Base-by-base conservation (phyloP, 2,113 vertebrate species). In the Pungitius pungitius region DNA sequence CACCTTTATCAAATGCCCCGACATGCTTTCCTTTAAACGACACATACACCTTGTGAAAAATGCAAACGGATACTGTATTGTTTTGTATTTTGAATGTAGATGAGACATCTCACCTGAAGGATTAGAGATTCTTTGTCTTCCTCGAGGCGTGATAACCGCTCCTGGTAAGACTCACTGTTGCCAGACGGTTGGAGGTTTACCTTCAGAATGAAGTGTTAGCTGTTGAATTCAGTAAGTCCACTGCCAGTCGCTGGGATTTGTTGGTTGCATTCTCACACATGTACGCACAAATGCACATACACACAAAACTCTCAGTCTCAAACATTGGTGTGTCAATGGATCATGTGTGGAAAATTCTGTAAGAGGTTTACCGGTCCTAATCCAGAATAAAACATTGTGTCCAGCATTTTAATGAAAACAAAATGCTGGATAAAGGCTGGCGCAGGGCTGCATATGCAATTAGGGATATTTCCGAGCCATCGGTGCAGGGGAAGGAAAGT, bases 121-220 rank as follows among this genome's bases (percentile, higher is more conserved):
- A 98, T 96, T 61, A 99, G 94, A 0, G 97, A 99, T 80, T 99
- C 97, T 90, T 99, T 99, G 91, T 99, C 97, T 55, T 96, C 97
- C 91, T 99, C 98, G 93, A 99, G 92, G 83, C 97, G 95, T 64
- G 95, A 93, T 92, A 99, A 64, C 40, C 97, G 94, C 72, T 99
- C 96, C 84, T 96, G 96, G 75, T 97, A 97, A 61, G 95, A 97
- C 89, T 98, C 97, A 90, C 94, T 95, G 86, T 89, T 95, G 69
- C 87, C 83, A 56, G 94, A 78, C 62, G 93, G 67, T 51, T 92
- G 94, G 60, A 92, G 92, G 88, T 95, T 96, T 87, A 92, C 96
- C 96, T 99, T 93, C 37, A 58, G 72, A 83, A 78, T 49, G 84
- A 77, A 77, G 62, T 72, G 43, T 78, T 71, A 75, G 60, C 69